Conservation (phyloP, 2,888 invertebrate genomes). For the Hyppa rectilinea region DNA sequence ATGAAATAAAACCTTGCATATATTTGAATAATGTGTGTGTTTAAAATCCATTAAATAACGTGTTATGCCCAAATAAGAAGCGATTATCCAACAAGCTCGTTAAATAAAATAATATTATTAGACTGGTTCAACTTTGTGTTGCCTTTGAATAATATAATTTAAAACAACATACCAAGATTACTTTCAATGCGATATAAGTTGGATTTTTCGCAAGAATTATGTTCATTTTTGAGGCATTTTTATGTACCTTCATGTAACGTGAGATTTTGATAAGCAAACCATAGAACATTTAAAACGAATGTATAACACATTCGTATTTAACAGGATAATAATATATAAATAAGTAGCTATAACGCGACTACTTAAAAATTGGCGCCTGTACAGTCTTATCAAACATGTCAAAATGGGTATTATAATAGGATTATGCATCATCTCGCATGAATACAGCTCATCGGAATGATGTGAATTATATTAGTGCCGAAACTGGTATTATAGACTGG, state of each 20-base stretch:
- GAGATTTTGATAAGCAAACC: conserved; percentile 25
- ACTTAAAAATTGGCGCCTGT: conserved; percentile 31
- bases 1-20: conserved; percentile 71
- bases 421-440: conserved; percentile 41
- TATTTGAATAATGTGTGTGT: conserved; percentile 68
- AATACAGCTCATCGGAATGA: conserved; percentile 38
- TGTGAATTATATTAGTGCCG: conserved; percentile 10
- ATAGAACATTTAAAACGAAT: conserved; percentile 19
- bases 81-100: conserved; percentile 66
- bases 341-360: conserved; percentile 21
- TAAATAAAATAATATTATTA: conserved; percentile 63
- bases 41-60: conserved; percentile 70
- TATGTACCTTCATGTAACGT: conserved; percentile 4
- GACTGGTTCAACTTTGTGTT: conserved; percentile 56
- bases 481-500: conserved; percentile 33
- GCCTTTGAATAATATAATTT: conserved; percentile 48
- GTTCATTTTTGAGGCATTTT: conserved; percentile 31
- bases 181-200: conserved; percentile 34
- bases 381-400: conserved; percentile 49
- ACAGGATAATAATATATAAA: conserved; percentile 5
- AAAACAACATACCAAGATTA: conserved; percentile 34
- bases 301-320: too few relatives aligned
- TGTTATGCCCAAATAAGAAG: conserved; percentile 69
- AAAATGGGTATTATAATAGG: conserved; percentile 42
- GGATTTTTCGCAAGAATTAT: conserved; percentile 33